These are phyloP conservation scores for Zosterops japonicus DNA, from an alignment of 2,113 vertebrate genomes.

Conservation along the genomic window DNA sequence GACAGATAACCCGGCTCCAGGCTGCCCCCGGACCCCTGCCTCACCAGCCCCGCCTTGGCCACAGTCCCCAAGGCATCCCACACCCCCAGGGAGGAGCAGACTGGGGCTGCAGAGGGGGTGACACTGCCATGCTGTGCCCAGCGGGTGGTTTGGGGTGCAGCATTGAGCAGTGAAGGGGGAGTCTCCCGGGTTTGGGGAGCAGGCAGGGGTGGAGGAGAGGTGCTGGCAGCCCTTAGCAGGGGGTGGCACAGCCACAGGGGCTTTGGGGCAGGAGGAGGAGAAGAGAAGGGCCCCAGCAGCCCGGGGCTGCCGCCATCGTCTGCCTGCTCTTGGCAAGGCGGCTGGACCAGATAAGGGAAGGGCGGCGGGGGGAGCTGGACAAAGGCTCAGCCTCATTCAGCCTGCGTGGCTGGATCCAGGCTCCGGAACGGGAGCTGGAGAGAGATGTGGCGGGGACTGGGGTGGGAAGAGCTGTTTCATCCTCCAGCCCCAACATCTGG, in stretches of 20 bases:
- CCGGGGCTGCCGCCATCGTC: background rate
- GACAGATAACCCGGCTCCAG: constrained; percentile 26
- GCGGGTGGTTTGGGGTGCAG: background rate
- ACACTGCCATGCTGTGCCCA: background rate
- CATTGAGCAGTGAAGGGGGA: background rate
- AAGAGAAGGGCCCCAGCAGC: background rate
- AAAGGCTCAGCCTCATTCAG: constrained; percentile 36
- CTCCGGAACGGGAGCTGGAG: constrained; percentile 15
- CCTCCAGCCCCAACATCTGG: constrained; percentile 31
- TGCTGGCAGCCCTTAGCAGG: rapidly evolving
- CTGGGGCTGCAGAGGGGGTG: background rate
- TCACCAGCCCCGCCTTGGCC: background rate
- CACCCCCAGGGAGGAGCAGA: background rate
- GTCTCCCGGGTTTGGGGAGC: background rate
- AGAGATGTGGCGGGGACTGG: background rate
- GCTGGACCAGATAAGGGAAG: constrained; percentile 37
- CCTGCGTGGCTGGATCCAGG: constrained; percentile 12
- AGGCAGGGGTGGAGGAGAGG: background rate
- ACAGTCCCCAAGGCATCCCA: background rate
- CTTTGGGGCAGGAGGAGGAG: background rate
- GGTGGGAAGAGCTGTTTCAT: background rate
- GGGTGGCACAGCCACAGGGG: rapidly evolving
- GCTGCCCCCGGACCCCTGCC: background rate
- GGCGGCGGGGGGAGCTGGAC: background rate
- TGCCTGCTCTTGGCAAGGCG: constrained; percentile 33